phyloP scores from a whole-genome alignment of 2,113 vertebrate genomes.

The Gnathonemus echidnorhynchus region DNA sequence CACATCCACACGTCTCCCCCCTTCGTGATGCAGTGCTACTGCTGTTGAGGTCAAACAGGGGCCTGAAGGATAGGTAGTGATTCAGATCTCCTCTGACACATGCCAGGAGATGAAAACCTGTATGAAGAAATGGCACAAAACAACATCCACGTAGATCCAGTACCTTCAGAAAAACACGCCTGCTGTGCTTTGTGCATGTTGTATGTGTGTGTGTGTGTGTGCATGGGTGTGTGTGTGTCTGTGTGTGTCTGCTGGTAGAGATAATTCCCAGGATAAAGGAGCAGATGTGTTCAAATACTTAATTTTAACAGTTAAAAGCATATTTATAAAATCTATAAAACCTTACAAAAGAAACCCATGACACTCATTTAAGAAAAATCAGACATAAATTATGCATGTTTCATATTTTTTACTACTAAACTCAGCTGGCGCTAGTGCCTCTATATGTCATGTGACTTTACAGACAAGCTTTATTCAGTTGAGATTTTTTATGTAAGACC shows the following conservation, averaged over 20 bases:
- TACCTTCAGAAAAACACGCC: not conserved
- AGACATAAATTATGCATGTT: not conserved
- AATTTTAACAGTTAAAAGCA: not conserved
- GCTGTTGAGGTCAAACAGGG: not conserved
- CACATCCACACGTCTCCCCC: not conserved
- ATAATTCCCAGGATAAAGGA: not conserved
- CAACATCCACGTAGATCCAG: not conserved
- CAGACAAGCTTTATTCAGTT: not conserved
- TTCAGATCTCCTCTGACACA: conserved; percentile 13
- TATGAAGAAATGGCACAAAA: not conserved
- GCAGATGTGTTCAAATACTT: not conserved
- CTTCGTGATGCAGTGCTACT: not conserved
- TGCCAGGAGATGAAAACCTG: not conserved
- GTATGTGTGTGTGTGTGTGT: not conserved
- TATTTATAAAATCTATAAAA: not conserved
- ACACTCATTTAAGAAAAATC: not conserved
- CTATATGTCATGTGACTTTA: not conserved
- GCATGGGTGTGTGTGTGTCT: too few relatives aligned
- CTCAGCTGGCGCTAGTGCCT: not conserved
- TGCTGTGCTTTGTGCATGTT: not conserved
- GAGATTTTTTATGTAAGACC: not conserved
- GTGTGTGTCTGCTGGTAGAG: not conserved
- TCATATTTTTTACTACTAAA: not conserved
- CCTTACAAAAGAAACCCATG: not conserved
- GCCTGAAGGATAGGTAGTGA: not conserved